A percentile compares a stretch with the other conserved stretches of the same genome.
Conservation (phyloP, 2,888 invertebrate species). For the Mantis religiosa region DNA sequence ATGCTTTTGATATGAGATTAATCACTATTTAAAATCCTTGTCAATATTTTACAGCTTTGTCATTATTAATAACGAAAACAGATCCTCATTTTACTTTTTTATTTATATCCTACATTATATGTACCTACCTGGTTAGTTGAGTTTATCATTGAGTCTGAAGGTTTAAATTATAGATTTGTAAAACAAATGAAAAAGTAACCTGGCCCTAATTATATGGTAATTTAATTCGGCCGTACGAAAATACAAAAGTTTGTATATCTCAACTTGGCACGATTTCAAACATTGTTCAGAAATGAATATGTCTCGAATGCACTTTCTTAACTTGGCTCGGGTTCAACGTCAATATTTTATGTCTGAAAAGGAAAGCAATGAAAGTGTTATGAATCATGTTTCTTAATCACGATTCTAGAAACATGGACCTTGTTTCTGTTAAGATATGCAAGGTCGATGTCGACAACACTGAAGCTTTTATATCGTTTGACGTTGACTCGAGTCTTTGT, state of each 20-base stretch:
- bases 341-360: not conserved
- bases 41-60: too few relatives aligned
- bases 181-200: not conserved
- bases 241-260: not conserved
- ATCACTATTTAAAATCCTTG: too few relatives aligned
- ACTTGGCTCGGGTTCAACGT: not conserved
- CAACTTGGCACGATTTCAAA: not conserved
- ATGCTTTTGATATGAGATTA: too few relatives aligned
- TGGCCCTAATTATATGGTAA: not conserved
- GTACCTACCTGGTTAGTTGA: too few relatives aligned
- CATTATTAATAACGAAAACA: too few relatives aligned
- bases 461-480: too few relatives aligned
- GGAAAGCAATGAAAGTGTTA: not conserved
- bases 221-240: not conserved
- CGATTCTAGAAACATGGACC: not conserved
- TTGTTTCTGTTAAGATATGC: not conserved
- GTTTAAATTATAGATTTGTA: not conserved
- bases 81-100: too few relatives aligned
- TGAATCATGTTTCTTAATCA: not conserved
- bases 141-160: not conserved
- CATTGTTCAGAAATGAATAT: not conserved
- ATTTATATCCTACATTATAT: too few relatives aligned
- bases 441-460: not conserved
- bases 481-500: too few relatives aligned
- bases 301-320: not conserved